Base-by-base conservation (phyloP, 1,140 invertebrate genomes). In the Aphelenchoides avenae region DNA sequence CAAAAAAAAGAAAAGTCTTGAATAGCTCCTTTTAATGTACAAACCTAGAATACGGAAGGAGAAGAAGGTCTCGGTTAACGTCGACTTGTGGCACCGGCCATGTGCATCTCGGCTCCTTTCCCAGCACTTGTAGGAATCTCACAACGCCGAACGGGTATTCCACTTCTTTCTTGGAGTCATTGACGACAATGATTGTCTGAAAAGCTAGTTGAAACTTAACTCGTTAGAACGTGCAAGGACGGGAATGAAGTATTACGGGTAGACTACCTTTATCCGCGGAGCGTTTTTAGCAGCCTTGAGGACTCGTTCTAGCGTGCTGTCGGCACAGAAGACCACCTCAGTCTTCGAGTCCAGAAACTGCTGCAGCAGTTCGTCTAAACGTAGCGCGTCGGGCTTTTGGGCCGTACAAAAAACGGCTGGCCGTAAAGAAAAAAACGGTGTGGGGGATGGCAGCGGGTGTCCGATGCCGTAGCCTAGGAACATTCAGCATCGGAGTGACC, bases 241-340 rank as follows among this genome's bases (percentile, higher is more conserved):
- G n/a, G n/a, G n/a, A n/a, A n/a, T n/a, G n/a, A n/a, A n/a, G n/a
- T n/a, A n/a, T n/a, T n/a, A n/a, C n/a, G n/a, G n/a, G n/a, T n/a
- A n/a, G n/a, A n/a, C n/a, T n/a, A n/a, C n/a, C n/a, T n/a, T n/a
- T n/a, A n/a, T n/a, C n/a, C n/a, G n/a, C n/a, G n/a, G n/a, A n/a
- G n/a, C n/a, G n/a, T n/a, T n/a, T n/a, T n/a, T n/a, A n/a, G 62
- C 59, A 5, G 67, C 67, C 37, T 70, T 41, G 33, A 79, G 67
- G 0, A 85, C 82, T 6, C 82, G 75, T n/a, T 83, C 83, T 58
- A 86, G 78, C 13, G 85, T 79, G 66, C 81, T 71, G 13, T 81
- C 79, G 0, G 82, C 81, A 4, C 86, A 84, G 11, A 90, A 81
- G 5, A 89, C 77, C 5, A 82, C 83, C 75, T 85, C 86, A 13